A percentile compares a stretch with the other conserved stretches of the same genome.
phyloP scores from a whole-genome alignment of 2,797 vertebrate species.

The Sebastes matsubarae region DNA sequence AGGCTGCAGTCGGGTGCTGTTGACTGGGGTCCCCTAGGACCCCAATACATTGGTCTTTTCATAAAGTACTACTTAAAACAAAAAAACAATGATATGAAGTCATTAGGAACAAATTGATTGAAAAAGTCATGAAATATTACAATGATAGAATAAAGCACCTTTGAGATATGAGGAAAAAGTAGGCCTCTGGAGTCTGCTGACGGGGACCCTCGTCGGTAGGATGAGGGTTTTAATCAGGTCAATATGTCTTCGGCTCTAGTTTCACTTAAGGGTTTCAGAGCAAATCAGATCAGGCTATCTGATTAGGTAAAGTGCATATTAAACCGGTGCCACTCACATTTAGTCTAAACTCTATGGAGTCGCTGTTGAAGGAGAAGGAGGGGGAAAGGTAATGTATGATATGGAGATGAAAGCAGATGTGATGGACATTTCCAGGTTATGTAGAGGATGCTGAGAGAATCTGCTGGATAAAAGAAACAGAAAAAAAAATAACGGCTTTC shows the following conservation, averaged over 20 bases:
- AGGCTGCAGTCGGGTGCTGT: too few relatives aligned
- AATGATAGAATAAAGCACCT: too few relatives aligned
- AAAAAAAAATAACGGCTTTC: conserved; percentile 17
- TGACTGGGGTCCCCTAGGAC: too few relatives aligned
- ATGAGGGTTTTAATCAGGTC: neutral
- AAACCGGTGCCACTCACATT: neutral
- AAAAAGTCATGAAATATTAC: too few relatives aligned
- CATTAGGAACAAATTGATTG: too few relatives aligned
- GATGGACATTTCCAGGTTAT: neutral
- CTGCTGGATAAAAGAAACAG: neutral
- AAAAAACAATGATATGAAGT: too few relatives aligned
- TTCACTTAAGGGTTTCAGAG: neutral
- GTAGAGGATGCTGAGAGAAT: neutral
- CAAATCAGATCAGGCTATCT: neutral
- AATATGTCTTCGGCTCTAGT: neutral
- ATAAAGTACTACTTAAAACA: too few relatives aligned
- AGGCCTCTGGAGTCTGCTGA: too few relatives aligned
- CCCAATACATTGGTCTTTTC: too few relatives aligned
- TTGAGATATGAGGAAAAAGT: too few relatives aligned
- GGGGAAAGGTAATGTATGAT: neutral
- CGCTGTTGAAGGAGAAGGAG: neutral
- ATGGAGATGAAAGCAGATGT: neutral
- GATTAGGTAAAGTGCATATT: neutral
- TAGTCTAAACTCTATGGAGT: neutral
- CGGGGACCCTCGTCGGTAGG: too few relatives aligned